Evolutionary conservation across 2,888 invertebrate genomes (phyloP).

Genomic region (Agrotis clavis): DNA sequence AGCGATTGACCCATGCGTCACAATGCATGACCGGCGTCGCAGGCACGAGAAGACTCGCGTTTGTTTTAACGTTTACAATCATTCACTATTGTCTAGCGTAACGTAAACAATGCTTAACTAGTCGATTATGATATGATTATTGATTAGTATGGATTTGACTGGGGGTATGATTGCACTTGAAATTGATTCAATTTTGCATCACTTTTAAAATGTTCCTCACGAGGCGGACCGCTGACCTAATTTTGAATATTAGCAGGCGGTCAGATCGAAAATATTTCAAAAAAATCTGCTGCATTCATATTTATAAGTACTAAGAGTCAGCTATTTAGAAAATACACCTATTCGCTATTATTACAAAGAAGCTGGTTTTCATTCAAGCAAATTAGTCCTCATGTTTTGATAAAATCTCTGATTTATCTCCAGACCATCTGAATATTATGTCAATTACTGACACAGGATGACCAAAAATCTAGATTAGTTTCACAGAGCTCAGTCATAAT

Average conservation of each 20-base stretch:
- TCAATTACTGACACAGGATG: conserved; percentile 3
- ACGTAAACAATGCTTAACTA: conserved; percentile 59
- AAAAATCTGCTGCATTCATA: background rate
- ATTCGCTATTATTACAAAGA: background rate
- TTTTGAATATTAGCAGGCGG: background rate
- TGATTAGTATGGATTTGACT: conserved; percentile 3
- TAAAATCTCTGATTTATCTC: background rate
- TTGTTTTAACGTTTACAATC: conserved; percentile 59
- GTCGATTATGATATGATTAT: conserved; percentile 14
- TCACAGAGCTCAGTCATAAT: conserved; percentile 28
- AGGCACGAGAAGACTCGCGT: conserved; percentile 47
- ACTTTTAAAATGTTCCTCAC: background rate
- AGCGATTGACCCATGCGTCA: conserved; percentile 54
- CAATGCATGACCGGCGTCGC: conserved; percentile 51
- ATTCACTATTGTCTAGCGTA: conserved; percentile 64
- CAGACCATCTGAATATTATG: background rate
- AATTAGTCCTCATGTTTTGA: background rate
- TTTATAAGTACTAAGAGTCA: background rate
- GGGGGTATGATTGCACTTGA: conserved; percentile 7
- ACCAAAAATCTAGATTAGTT: conserved; percentile 29
- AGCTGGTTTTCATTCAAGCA: background rate
- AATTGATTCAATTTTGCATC: background rate
- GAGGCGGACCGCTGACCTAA: background rate
- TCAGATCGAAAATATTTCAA: background rate
- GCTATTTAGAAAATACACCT: background rate